Evolutionary conservation across 2,797 vertebrate species (phyloP), one percentile per base, ranked within the genome.

Genomic region (Sebastes steindachneri): DNA sequence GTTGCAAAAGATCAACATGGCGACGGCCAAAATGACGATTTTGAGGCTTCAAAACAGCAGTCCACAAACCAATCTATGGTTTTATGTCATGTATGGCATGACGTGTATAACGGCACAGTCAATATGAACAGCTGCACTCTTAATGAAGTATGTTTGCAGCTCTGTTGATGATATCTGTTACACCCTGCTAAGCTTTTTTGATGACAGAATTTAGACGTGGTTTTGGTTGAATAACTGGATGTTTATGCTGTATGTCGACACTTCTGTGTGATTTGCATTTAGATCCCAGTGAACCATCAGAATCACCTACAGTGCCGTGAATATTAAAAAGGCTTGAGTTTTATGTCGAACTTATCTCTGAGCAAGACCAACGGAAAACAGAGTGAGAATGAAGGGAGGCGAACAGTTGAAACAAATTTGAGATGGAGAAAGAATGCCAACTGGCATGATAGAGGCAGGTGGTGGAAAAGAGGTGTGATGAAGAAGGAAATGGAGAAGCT

Each of bases 1-100:
- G 11, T 37, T 37, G 35, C 35, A 37, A 37, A 0, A 41, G 0
- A 41, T 0, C 37, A 41, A 6, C 12, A 41, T 15, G 37, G 5
- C 37, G 2, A 37, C 5, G 0, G 37, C 37, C 37, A 41, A 41
- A 37, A 14, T 37, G 11, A 0, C 1, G 35, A 37, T 0, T 0
- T 37, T 12, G 0, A 37, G 35, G 35, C 11, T 37, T 37, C 11
- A 37, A 37, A 37, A 37, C 37, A 14, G 37, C 12, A 41, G 12
- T 41, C 37, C 37, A 41, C 12, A 41, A 41, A 41, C 37, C 37
- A 41, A 0, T 41, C 37, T 41, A 41, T 14, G 37, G 0, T 41
- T 41, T 15, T 41, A 0, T 15, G 54, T 57, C 12, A 14, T 57
- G 3, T 57, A 14, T 57, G 23, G 23, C 54, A 26, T 51, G 48